Conservation (phyloP, 2,113 vertebrate species). For the Psammodynastes pulverulentus region DNA sequence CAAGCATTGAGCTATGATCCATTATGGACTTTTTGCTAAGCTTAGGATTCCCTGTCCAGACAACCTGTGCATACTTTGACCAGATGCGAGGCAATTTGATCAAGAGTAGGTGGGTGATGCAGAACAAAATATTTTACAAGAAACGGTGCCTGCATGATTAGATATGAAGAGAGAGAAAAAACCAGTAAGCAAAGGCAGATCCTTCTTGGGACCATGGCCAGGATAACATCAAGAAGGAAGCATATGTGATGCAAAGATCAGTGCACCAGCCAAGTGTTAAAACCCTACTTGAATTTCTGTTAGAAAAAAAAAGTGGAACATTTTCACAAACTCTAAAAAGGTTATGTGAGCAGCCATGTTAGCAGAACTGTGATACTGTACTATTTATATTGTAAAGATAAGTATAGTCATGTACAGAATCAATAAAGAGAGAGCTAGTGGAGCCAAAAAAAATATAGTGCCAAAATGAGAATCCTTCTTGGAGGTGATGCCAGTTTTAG, state of each 20-base stretch:
- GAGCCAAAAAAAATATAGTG: neutral
- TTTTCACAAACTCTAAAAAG: neutral
- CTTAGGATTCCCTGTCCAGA: neutral
- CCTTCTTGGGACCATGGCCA: neutral
- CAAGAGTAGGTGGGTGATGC: neutral
- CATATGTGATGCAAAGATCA: neutral
- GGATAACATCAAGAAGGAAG: constrained; percentile 8
- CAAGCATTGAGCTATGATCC: neutral
- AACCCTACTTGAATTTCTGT: neutral
- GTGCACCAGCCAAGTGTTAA: neutral
- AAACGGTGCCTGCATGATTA: neutral
- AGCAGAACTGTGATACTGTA: neutral
- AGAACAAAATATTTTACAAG: neutral
- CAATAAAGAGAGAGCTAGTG: constrained; percentile 4
- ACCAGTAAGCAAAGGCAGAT: neutral
- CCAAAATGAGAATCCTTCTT: constrained; percentile 10
- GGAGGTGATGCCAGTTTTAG: neutral
- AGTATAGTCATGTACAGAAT: neutral
- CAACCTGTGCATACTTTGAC: neutral
- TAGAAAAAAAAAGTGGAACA: neutral
- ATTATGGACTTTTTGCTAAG: neutral
- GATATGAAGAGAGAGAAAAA: neutral
- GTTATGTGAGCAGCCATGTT: neutral
- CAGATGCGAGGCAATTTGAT: neutral
- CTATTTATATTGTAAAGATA: neutral